Evolutionary conservation across 2,113 vertebrate species (phyloP).

Genomic region (Tinamus guttatus): DNA sequence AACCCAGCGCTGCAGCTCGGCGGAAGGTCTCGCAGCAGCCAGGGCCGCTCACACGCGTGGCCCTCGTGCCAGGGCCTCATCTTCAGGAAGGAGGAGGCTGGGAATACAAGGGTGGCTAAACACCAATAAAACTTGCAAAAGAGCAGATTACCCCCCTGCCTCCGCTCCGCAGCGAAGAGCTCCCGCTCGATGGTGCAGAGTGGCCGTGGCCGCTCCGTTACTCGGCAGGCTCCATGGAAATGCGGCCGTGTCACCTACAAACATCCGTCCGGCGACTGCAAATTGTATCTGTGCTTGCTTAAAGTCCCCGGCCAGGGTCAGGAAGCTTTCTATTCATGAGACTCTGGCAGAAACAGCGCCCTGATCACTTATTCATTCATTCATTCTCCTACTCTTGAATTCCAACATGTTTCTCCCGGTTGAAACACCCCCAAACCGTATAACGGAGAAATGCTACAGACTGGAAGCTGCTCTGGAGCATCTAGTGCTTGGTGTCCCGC

Average conservation of each 20-base stretch:
- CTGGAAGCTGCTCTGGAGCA: not conserved
- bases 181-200: not conserved
- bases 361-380: not conserved
- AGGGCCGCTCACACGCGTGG: too few species aligned
- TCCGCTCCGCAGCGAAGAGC: accelerated
- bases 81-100: too few species aligned
- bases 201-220: accelerated
- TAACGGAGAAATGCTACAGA: not conserved
- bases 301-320: not conserved
- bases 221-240: not conserved
- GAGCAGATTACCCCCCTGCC: not conserved
- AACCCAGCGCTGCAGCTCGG: accelerated
- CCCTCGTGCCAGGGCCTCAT: too few species aligned
- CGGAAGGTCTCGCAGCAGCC: not conserved
- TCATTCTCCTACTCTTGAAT: not conserved
- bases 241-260: not conserved
- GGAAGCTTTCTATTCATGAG: not conserved
- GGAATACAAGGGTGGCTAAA: not conserved
- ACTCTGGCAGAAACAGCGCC: not conserved
- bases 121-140: accelerated
- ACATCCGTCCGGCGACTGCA: not conserved
- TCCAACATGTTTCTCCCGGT: not conserved
- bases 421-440: not conserved
- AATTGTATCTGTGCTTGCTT: not conserved
- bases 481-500: not conserved